Conservation (phyloP, 2,888 invertebrate species). For the Parapristionchus giblindavisi region DNA sequence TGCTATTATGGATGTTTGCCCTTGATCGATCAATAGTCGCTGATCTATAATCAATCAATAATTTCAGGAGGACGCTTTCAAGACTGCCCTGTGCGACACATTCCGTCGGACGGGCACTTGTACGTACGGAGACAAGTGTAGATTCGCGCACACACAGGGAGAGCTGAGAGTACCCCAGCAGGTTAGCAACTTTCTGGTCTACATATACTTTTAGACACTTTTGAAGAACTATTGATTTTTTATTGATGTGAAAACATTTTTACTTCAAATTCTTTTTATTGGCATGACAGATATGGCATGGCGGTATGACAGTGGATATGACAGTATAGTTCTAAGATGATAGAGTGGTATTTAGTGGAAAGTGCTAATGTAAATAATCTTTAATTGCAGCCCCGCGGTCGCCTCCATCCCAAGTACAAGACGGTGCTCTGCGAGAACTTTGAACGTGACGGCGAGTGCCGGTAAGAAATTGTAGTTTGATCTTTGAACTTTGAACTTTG, state of each 20-base stretch:
- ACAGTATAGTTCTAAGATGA: too few species aligned
- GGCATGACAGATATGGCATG: too few species aligned
- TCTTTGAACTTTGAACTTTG: background rate
- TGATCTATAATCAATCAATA: too few species aligned
- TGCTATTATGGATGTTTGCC: too few species aligned
- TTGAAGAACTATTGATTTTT: too few species aligned
- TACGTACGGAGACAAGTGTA: slow-evolving; percentile 50
- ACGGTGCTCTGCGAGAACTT: slow-evolving; percentile 59
- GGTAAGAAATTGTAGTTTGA: slow-evolving; percentile 10
- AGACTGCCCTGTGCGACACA: slow-evolving; percentile 57
- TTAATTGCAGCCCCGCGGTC: slow-evolving; percentile 55
- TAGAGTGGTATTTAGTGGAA: too few species aligned
- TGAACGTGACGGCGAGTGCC: slow-evolving; percentile 36
- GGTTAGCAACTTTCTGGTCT: slow-evolving; percentile 32
- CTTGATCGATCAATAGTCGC: too few species aligned
- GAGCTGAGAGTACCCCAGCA: slow-evolving; percentile 50
- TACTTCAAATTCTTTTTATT: too few species aligned
- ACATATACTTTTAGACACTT: too few species aligned
- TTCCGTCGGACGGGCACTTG: slow-evolving; percentile 47
- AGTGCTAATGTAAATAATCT: too few species aligned
- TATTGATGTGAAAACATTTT: too few species aligned
- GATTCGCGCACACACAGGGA: slow-evolving; percentile 54
- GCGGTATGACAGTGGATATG: too few species aligned
- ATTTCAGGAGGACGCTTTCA: slow-evolving; percentile 52
- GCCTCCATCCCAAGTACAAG: slow-evolving; percentile 59